Percentiles rank a stretch among this genome's conserved stretches.
phyloP scores from a whole-genome alignment of 23 tunicate species.

The Phallusia fumigata region DNA sequence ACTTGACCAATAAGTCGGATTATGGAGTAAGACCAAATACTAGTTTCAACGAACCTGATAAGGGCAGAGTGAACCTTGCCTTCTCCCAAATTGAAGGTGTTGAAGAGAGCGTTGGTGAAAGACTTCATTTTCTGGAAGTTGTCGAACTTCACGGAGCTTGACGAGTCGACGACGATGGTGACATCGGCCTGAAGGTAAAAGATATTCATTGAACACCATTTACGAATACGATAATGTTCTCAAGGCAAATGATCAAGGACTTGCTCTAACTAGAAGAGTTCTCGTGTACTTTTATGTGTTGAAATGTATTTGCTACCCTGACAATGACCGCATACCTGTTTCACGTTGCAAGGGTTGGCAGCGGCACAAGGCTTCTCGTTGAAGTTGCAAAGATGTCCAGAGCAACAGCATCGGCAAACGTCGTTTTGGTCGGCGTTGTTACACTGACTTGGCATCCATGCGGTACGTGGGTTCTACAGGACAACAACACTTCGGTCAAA shows the following conservation, averaged over 20 bases:
- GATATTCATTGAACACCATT: too few relatives aligned
- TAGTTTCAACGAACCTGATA: constrained; percentile 31
- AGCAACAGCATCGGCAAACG: constrained; percentile 99
- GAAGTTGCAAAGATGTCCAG: constrained; percentile 91
- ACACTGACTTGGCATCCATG: constrained; percentile 85
- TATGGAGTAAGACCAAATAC: too few relatives aligned
- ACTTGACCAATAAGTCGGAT: too few relatives aligned
- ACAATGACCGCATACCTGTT: constrained; percentile 16
- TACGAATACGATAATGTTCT: too few relatives aligned
- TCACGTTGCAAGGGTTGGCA: constrained; percentile 30
- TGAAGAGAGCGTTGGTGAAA: constrained; percentile 51
- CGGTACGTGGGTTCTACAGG: constrained; percentile 83
- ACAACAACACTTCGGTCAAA: background rate
- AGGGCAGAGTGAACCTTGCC: constrained; percentile 75
- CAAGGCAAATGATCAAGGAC: too few relatives aligned
- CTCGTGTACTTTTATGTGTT: background rate
- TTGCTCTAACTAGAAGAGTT: background rate
- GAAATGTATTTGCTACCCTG: background rate
- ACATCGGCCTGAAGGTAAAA: constrained; percentile 75
- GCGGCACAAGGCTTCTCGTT: constrained; percentile 81
- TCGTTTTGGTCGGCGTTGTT: constrained; percentile 64
- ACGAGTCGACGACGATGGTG: constrained; percentile 78
- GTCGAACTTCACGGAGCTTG: constrained; percentile 90
- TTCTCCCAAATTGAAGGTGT: constrained; percentile 55
- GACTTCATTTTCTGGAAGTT: constrained; percentile 87